Conservation (phyloP, 1,140 invertebrate genomes). For the Drosophila erecta region DNA sequence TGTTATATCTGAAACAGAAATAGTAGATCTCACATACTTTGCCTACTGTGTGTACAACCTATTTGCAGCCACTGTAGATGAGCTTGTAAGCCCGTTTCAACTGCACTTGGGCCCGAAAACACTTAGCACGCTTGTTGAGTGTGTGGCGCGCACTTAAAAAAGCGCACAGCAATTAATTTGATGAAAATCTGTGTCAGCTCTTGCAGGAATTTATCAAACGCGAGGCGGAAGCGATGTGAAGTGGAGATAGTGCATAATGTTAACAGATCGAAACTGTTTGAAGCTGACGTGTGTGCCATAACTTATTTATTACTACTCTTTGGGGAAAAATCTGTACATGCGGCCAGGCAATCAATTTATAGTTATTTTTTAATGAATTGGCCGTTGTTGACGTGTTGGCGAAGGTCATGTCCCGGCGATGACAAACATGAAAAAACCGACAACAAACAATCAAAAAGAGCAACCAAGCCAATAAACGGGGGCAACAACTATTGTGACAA, state of each 20-base stretch:
- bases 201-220: slow-evolving; percentile 40
- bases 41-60: background rate
- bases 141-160: slow-evolving; percentile 59
- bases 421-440: background rate
- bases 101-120: slow-evolving; percentile 63
- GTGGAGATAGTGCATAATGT: slow-evolving; percentile 27
- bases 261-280: slow-evolving; percentile 35
- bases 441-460: slow-evolving; percentile 13
- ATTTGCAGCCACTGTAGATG: slow-evolving; percentile 20
- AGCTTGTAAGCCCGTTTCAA: slow-evolving; percentile 23
- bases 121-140: slow-evolving; percentile 78
- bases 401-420: slow-evolving; percentile 47
- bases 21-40: too few relatives aligned
- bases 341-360: slow-evolving; percentile 12
- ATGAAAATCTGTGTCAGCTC: slow-evolving; percentile 76
- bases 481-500: slow-evolving; percentile 51
- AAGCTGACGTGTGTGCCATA: slow-evolving; percentile 6
- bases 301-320: slow-evolving; percentile 7
- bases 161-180: slow-evolving; percentile 75
- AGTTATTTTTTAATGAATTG: slow-evolving; percentile 73
- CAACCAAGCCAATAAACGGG: slow-evolving; percentile 17
- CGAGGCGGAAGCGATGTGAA: slow-evolving; percentile 31
- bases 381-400: slow-evolving; percentile 21
- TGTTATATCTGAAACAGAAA: too few relatives aligned
- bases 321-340: slow-evolving; percentile 22